These are phyloP conservation scores for Hirtodrosophila trivittata DNA, from an alignment of 2,888 invertebrate species.

Conservation along the genomic window DNA sequence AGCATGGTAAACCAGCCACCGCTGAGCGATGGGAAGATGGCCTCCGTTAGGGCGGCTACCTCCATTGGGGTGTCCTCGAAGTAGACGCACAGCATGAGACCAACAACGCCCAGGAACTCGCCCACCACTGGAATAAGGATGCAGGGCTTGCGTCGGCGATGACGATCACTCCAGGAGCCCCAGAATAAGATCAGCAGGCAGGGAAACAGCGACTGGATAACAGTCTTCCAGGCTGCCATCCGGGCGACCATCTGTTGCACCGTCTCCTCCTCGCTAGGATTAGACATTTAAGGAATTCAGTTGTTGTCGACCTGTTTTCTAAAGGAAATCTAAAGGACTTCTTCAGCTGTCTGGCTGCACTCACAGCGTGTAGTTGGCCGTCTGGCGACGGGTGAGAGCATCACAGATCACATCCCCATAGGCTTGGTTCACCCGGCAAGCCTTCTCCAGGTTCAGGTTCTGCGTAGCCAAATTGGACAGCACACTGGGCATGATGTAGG, in stretches of 20 bases:
- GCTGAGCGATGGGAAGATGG: conserved; percentile 91
- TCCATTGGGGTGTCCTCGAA: conserved; percentile 92
- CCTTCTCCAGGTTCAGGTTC: conserved; percentile 93
- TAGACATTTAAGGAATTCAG: too few relatives aligned
- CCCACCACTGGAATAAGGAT: conserved; percentile 93
- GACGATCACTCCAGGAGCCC: conserved; percentile 90
- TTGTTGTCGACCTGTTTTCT: too few relatives aligned
- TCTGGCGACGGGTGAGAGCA: conserved; percentile 90
- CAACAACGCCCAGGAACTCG: conserved; percentile 91
- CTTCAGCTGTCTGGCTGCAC: conserved; percentile 70
- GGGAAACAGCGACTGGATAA: conserved; percentile 92
- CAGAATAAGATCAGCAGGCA: conserved; percentile 92
- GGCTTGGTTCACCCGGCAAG: conserved; percentile 91
- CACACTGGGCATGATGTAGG: conserved; percentile 87
- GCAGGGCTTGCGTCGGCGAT: conserved; percentile 86
- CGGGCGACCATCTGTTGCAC: conserved; percentile 91
- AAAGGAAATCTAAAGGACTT: too few relatives aligned
- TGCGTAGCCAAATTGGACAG: conserved; percentile 91
- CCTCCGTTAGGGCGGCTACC: conserved; percentile 91
- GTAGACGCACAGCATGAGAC: conserved; percentile 91
- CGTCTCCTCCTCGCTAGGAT: conserved; percentile 86
- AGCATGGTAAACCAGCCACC: conserved; percentile 95
- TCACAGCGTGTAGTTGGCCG: conserved; percentile 85
- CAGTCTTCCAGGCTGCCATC: conserved; percentile 94
- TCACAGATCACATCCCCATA: conserved; percentile 90